Conservation (phyloP, 2,113 vertebrate species). For the Halichoerus grypus region DNA sequence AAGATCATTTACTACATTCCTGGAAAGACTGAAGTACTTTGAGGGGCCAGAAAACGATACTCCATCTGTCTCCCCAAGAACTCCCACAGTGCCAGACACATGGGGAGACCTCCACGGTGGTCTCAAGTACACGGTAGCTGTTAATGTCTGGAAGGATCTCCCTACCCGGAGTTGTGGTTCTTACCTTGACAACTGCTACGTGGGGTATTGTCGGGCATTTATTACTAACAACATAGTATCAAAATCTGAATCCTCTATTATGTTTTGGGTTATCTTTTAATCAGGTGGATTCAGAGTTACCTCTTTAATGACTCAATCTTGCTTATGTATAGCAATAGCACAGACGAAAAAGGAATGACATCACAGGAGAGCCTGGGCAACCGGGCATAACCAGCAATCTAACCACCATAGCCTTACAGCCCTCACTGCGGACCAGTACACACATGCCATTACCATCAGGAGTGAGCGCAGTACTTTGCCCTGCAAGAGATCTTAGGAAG, state of each 20-base stretch:
- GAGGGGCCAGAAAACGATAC: background rate
- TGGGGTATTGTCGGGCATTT: background rate
- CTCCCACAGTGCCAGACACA: background rate
- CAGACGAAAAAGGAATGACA: background rate
- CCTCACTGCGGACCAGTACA: background rate
- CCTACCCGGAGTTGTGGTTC: background rate
- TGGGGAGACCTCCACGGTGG: background rate
- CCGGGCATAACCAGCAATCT: background rate
- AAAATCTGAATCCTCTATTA: background rate
- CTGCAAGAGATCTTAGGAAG: background rate
- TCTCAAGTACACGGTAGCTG: background rate
- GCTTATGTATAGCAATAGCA: accelerated
- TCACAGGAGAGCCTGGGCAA: background rate
- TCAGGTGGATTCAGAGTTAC: background rate
- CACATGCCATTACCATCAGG: no score
- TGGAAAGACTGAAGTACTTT: background rate
- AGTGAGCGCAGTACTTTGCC: no score
- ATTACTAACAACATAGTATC: background rate
- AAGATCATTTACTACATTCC: background rate
- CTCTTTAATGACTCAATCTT: background rate
- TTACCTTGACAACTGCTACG: background rate
- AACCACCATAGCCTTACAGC: background rate
- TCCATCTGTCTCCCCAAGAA: background rate
- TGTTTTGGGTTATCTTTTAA: background rate
- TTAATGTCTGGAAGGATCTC: background rate